These are phyloP conservation scores for Danio aesculapii DNA, from an alignment of 2,797 vertebrate genomes.

Conservation along the genomic window DNA sequence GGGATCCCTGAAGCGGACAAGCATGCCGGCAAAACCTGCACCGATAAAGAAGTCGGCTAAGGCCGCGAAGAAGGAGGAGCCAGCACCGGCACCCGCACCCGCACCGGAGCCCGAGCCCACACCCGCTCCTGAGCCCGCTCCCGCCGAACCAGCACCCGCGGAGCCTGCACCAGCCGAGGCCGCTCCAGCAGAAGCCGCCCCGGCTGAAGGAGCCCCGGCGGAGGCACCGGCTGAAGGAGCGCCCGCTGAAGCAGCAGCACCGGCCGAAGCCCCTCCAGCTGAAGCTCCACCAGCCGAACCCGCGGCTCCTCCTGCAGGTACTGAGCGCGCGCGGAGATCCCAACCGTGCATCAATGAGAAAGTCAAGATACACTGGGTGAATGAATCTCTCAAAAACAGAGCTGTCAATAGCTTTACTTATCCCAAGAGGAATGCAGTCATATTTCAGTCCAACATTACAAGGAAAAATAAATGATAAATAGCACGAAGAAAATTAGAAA, in stretches of 20 bases:
- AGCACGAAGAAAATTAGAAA: background rate
- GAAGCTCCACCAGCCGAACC: conserved; percentile 52
- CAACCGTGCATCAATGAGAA: background rate
- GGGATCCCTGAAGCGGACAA: conserved; percentile 67
- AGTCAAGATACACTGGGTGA: background rate
- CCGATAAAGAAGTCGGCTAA: conserved; percentile 83
- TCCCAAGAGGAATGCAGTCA: background rate
- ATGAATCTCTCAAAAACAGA: background rate
- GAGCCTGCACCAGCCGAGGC: conserved; percentile 57
- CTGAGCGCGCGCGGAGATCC: conserved; percentile 43
- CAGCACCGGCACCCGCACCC: conserved; percentile 57
- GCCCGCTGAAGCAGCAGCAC: conserved; percentile 53
- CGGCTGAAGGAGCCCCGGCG: conserved; percentile 38
- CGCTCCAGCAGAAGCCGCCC: conserved; percentile 24
- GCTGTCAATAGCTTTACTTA: background rate
- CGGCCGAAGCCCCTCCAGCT: conserved; percentile 40
- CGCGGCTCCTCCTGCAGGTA: conserved; percentile 42
- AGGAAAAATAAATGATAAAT: background rate
- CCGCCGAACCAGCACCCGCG: conserved; percentile 43
- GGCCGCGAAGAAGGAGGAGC: conserved; percentile 69
- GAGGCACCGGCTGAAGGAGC: conserved; percentile 49
- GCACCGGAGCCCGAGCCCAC: conserved; percentile 48
- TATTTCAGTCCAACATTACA: background rate
- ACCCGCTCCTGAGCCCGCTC: conserved; percentile 51
- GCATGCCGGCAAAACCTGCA: conserved; percentile 86